Conservation (phyloP, 2,888 invertebrate species). For the Endomychus coccineus region DNA sequence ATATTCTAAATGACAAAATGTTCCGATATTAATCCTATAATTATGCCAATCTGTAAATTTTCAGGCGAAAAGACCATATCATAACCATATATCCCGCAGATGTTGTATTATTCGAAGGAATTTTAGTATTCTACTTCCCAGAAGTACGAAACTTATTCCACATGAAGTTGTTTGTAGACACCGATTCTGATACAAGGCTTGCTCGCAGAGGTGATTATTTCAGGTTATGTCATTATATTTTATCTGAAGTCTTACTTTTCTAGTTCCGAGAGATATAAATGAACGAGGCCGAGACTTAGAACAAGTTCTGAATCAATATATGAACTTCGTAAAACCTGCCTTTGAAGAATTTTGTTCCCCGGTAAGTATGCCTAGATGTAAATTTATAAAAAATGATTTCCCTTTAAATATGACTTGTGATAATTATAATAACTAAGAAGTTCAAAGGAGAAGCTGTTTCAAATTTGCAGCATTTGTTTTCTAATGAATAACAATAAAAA, state of each 20-base stretch:
- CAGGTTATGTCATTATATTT: constrained; percentile 8
- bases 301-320: constrained; percentile 92
- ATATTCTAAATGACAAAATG: too few relatives aligned
- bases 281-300: constrained; percentile 92
- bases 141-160: constrained; percentile 92
- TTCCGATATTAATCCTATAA: too few relatives aligned
- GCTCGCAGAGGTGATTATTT: constrained; percentile 78
- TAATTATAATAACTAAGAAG: too few relatives aligned
- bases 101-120: constrained; percentile 96
- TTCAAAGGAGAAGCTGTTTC: too few relatives aligned
- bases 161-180: constrained; percentile 99
- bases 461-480: too few relatives aligned
- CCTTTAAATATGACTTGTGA: too few relatives aligned
- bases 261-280: constrained; percentile 92
- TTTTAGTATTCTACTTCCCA: constrained; percentile 95
- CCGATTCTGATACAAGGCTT: constrained; percentile 94
- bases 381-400: too few relatives aligned
- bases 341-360: constrained; percentile 99
- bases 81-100: constrained; percentile 90
- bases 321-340: constrained; percentile 98
- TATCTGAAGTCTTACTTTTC: constrained; percentile 35
- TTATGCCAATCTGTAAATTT: constrained; percentile 21
- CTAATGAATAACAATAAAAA: too few relatives aligned
- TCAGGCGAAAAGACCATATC: constrained; percentile 55
- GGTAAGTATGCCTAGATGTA: constrained; percentile 53